Conservation (phyloP, 2,797 vertebrate species). For the Allobates femoralis region DNA sequence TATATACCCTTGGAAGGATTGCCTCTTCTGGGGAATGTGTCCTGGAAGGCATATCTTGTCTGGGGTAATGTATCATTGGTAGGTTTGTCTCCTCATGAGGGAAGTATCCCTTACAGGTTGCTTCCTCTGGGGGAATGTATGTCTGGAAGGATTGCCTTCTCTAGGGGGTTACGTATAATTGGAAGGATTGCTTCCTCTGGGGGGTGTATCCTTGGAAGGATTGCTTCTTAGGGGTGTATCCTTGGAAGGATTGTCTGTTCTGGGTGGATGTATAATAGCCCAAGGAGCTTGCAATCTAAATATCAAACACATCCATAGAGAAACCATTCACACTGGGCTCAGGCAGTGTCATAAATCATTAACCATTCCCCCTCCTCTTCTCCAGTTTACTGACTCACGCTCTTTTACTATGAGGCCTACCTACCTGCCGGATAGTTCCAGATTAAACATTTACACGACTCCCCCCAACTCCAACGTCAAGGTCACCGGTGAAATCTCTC, state of each 20-base stretch:
- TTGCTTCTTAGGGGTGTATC: too few species aligned
- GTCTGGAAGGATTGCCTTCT: too few species aligned
- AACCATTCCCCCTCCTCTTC: neutral
- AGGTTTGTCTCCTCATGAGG: too few species aligned
- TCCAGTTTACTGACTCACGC: neutral
- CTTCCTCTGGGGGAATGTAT: too few species aligned
- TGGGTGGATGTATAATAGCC: too few species aligned
- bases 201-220: too few species aligned
- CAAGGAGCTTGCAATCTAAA: constrained; percentile 33
- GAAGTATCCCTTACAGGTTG: too few species aligned
- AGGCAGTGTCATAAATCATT: constrained; percentile 47
- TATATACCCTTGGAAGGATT: too few species aligned
- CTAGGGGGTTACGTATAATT: neutral
- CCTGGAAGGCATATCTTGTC: too few species aligned
- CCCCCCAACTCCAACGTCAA: constrained; percentile 4
- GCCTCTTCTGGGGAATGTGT: too few species aligned
- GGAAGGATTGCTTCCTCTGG: neutral
- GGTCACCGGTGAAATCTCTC: constrained; percentile 29
- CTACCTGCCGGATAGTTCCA: constrained; percentile 25
- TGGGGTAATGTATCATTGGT: too few species aligned
- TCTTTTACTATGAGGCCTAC: neutral
- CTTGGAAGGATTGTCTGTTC: neutral
- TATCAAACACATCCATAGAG: neutral
- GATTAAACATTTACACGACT: constrained; percentile 55
- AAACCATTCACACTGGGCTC: neutral